Base-by-base conservation (phyloP, 2,888 invertebrate species). In the Polyploca ridens region DNA sequence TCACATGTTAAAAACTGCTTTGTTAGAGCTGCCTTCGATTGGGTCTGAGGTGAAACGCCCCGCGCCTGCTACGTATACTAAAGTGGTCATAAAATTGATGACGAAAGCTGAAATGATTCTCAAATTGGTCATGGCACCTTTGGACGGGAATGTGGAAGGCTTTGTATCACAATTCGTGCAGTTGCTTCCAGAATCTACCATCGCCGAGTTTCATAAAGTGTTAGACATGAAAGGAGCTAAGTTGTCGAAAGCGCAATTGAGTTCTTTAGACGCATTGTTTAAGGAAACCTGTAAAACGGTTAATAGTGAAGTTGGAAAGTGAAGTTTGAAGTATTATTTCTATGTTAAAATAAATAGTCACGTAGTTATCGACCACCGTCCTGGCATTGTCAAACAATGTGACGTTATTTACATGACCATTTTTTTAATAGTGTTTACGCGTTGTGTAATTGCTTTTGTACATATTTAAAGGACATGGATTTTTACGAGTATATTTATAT, bases 41-140 rank as follows among this genome's bases (percentile, higher is more conserved):
- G 98, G 98, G 0, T 98, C 98, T 0, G 97, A 97, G 77, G 97
- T 99, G 0, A 96, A 96, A 69, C 94, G 98, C 8, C 98, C 98
- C 76, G 98, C 99, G 6, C 99, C 99, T 0, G 97, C 98, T 0
- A 97, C 98, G 69, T 98, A 96, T 72, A 96, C 96, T 0, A 97
- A 97, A 84, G 96, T 97, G 0, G 98, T 98, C 0, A 96, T 97
- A 0, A 96, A 97, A 91, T 95, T 99, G 46, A 99, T 99, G 99
- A 98, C 98, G 0, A 98, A 98, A 82, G 99, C 99, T 0, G 99
- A 99, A 90, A 99, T 99, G 98, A 97, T 99, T 54, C 93, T 99
- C n/a, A 99, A 99, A 94, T 95, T 99, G 41, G 98, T 99, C 0
- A 99, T 99, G 99, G 97, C 99, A 0, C 98, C 99, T 0, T 94